Base-by-base conservation (phyloP, 2,888 invertebrate genomes). In the Keiferia lycopersicella region DNA sequence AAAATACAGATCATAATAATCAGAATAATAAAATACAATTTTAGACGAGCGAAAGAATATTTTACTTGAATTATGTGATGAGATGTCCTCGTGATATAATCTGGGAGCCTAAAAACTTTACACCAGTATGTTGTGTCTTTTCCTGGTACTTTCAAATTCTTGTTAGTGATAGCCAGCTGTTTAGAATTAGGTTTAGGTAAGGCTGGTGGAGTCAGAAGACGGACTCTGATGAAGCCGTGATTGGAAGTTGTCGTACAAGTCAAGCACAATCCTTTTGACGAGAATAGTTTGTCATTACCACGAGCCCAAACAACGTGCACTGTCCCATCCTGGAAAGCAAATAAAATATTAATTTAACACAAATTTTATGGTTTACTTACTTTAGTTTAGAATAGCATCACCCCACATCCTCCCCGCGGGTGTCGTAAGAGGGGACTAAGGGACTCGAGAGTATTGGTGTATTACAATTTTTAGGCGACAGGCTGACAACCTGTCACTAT, bases 81-180 rank as follows among this genome's bases (percentile, higher is more conserved):
- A 75, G 94, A 94, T 64, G 93, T 93, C 66, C 90, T 75, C 8
- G 74, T 84, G 57, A 97, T 88, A 64, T 93, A 91, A 7, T 94
- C 91, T 0, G 98, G 97, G 14, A 99, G 84, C 77, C 95, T 95
- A 61, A 96, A 93, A 6, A 98, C 94, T 66, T 95, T 95, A 81
- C 99, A 99, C 99, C 99, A 99, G 80, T 99, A 99, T 0, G 98
- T 99, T 0, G 99, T 99, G 74, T 99, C 98, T 12, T 86, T 92
- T 1, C 92, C 91, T 0, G 99, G 99, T 3, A 99, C 95, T 66
- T 93, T 87, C 0, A 97, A 93, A 58, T 94, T 87, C 62, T 94
- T 89, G 20, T 94, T 93, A 0, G 93, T 87, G 26, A 97, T 87
- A 65, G 94, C 93, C 34, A 95, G 83, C 65, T 92, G 84, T 79